These are phyloP conservation scores for Todus mexicanus DNA, from an alignment of 2,797 vertebrate species.

Conservation along the genomic window DNA sequence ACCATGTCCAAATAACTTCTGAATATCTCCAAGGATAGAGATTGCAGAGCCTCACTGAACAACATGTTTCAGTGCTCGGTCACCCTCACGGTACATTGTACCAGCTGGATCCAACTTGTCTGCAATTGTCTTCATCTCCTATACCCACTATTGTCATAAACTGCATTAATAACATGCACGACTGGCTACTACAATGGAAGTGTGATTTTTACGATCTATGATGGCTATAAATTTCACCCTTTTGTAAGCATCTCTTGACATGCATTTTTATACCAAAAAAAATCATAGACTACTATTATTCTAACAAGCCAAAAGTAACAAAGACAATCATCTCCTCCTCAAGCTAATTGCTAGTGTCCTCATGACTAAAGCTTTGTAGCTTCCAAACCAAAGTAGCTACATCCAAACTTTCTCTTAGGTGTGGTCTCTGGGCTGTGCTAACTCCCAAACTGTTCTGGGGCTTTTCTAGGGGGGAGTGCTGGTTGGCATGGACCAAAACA, in stretches of 20 bases:
- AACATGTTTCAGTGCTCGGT: not conserved
- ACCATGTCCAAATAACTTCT: not conserved
- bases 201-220: not conserved
- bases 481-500: not conserved
- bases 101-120: not conserved
- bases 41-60: not conserved
- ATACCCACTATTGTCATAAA: not conserved
- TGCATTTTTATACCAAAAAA: not conserved
- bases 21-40: not conserved
- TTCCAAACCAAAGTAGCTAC: not conserved
- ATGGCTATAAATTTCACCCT: not conserved
- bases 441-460: not conserved
- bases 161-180: slow-evolving; percentile 9
- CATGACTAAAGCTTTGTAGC: not conserved
- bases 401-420: not conserved
- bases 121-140: not conserved
- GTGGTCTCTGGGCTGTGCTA: not conserved
- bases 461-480: not conserved
- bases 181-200: not conserved
- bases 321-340: not conserved
- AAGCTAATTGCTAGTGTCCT: not conserved
- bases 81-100: not conserved
- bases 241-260: not conserved
- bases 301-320: not conserved
- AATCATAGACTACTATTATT: not conserved